Evolutionary conservation across 2,888 invertebrate genomes (phyloP), one percentile per base, ranked within the genome.

Genomic region (Tryphoninae sp.): DNA sequence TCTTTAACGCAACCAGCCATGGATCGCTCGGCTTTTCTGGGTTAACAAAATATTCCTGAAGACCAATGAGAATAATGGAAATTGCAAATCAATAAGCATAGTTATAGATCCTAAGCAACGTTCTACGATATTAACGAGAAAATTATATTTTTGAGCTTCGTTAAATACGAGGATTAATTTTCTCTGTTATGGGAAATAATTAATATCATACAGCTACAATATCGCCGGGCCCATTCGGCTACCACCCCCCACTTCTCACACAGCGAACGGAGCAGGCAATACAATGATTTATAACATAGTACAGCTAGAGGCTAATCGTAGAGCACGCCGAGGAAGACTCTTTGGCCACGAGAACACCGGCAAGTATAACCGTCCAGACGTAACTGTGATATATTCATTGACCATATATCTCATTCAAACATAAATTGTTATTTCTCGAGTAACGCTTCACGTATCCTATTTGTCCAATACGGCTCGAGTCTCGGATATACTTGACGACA

Each of bases 161-260:
- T 87, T 88, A 86, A 88, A 88, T 87, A 86, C 84, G 84, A 84
- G 80, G 80, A 84, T 79, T 85, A 83, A 49, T 73, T 7, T 74
- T 59, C 73, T 84, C 80, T 78, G 83, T 85, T 84, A 88, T 78
- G 59, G 64, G 9, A 40, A 69, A 74, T 74, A 86, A 85, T 84
- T 88, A 86, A 88, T 87, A 89, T 89, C 83, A 85, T 89, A 89
- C 88, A 88, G 73, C 86, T 88, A 88, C 51, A 68, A 83, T 82
- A 84, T 86, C 85, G 55, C 77, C 78, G 69, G 42, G 73, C 74
- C 65, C 40, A 74, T 65, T 19, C 49, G 75, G 71, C 80, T 80
- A 59, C 45, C 42, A 22, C 22, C 61, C 61, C 33, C 23, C 26
- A 53, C 61, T 42, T 45, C 73, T 69, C 42, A 45, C 1, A 69